Evolutionary conservation across 1,140 invertebrate species (phyloP), one percentile per base, ranked within the genome.

Genomic region (Euwallacea fornicatus): DNA sequence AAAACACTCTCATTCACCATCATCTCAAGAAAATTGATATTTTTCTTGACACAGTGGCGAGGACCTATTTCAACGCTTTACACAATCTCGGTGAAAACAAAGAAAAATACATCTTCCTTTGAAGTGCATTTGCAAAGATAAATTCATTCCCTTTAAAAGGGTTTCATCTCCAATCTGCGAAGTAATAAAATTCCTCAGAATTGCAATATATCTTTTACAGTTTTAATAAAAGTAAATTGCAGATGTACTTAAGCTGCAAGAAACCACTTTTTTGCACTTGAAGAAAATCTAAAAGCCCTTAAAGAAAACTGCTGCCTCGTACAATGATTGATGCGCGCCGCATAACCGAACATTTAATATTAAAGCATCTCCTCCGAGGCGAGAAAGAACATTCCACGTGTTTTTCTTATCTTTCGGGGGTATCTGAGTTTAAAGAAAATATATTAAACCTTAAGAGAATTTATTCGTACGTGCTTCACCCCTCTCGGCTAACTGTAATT

Each of bases 191-290:
- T 15, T 11, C 41, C 9, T 42, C 41, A 10, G 43, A 46, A 65
- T 11, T 66, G 64, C 42, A 13, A 66, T 56, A 66, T 56, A 56
- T 66, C 21, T 33, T 33, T 33, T 10, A 41, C 42, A 58, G 54
- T 66, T 66, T 66, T 66, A 56, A 66, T 66, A 56, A 66, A 66
- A 56, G 53, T 66, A 66, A 56, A 56, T 66, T 66, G 64, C 64
- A 66, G 54, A 66, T 43, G 53, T 66, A 66, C 64, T 66, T 46
- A 66, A 43, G 64, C 54, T 66, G 64, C 54, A 66, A 16, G 46
- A 66, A 66, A 66, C 64, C 46, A 58, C 64, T 66, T 66, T 66
- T 66, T 56, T 54, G 53, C 53, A 66, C 64, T 66, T 42, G 54
- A 56, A 53, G 64, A 66, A 66, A 56, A 66, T 66, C 64, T 66